These are phyloP conservation scores for Sebastes itinus DNA, from an alignment of 2,797 vertebrate species.

Conservation along the genomic window DNA sequence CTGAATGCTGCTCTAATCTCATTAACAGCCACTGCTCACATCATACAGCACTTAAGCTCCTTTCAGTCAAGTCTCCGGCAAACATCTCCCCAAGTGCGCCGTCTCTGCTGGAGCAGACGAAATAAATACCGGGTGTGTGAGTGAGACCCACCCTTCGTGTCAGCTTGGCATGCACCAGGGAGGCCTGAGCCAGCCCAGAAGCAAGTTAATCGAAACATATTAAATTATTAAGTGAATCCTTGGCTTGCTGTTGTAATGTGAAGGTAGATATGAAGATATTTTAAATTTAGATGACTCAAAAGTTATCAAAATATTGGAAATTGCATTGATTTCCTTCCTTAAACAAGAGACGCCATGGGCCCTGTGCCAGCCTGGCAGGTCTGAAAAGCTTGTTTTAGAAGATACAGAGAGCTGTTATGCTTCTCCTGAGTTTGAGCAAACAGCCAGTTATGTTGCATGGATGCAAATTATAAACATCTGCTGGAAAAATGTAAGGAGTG, in stretches of 20 bases:
- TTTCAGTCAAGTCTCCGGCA: conserved; percentile 76
- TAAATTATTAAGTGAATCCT: conserved; percentile 45
- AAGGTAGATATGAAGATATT: conserved; percentile 18
- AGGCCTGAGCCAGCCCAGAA: conserved; percentile 21
- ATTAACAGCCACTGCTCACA: conserved; percentile 80
- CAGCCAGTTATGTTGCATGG: conserved; percentile 7
- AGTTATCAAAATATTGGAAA: conserved; percentile 31
- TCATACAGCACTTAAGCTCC: conserved; percentile 77
- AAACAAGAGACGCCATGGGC: conserved; percentile 3
- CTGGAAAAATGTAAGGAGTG: conserved; percentile 14
- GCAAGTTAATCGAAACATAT: conserved; percentile 46
- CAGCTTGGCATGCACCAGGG: conserved; percentile 10
- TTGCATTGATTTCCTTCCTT: conserved; percentile 24
- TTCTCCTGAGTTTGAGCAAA: conserved; percentile 31
- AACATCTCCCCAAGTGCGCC: conserved; percentile 62
- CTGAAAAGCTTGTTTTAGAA: conserved; percentile 22
- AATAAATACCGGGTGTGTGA: conserved; percentile 44
- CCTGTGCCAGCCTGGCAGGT: neutral
- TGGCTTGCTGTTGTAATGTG: neutral
- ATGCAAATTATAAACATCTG: conserved; percentile 26
- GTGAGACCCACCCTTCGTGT: conserved; percentile 32
- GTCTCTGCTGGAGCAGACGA: conserved; percentile 37
- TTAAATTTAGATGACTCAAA: conserved; percentile 18
- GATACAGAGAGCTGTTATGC: conserved; percentile 17
- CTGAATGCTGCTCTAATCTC: conserved; percentile 77